Evolutionary conservation across 2,113 vertebrate species (phyloP).

Genomic region (Sinocyclocheilus anshuiensis): DNA sequence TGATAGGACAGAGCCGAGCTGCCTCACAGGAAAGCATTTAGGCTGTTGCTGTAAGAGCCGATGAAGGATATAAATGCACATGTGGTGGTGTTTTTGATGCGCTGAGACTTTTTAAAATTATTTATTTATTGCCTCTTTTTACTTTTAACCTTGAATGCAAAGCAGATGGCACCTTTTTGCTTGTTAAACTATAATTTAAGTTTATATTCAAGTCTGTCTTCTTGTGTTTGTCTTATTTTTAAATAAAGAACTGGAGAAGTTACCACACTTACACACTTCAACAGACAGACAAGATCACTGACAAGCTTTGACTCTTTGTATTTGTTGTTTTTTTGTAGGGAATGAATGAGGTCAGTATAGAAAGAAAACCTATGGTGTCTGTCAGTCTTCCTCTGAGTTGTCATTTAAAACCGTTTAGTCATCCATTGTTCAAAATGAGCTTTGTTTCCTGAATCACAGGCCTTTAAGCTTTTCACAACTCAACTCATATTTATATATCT

Average conservation of each 20-base stretch:
- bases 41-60: not conserved
- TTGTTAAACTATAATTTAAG: not conserved
- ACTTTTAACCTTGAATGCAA: not conserved
- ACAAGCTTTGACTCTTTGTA: conserved; percentile 17
- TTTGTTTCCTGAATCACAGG: conserved; percentile 60
- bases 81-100: not conserved
- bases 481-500: conserved; percentile 76
- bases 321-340: not conserved
- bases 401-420: conserved; percentile 72
- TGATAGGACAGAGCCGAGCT: conserved; percentile 25
- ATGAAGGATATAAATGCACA: conserved; percentile 19
- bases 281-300: conserved; percentile 5
- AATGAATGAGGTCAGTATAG: not conserved
- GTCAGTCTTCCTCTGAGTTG: conserved; percentile 64
- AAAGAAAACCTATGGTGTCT: conserved; percentile 48
- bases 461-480: conserved; percentile 68
- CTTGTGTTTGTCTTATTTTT: too few relatives aligned
- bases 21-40: conserved; percentile 30
- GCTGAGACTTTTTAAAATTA: not conserved
- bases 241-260: not conserved
- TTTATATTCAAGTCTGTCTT: not conserved
- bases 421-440: conserved; percentile 62
- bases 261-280: not conserved
- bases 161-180: not conserved
- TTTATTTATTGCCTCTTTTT: not conserved